Conservation (phyloP, 2,888 invertebrate genomes). For the Cataglyphis cursor region DNA sequence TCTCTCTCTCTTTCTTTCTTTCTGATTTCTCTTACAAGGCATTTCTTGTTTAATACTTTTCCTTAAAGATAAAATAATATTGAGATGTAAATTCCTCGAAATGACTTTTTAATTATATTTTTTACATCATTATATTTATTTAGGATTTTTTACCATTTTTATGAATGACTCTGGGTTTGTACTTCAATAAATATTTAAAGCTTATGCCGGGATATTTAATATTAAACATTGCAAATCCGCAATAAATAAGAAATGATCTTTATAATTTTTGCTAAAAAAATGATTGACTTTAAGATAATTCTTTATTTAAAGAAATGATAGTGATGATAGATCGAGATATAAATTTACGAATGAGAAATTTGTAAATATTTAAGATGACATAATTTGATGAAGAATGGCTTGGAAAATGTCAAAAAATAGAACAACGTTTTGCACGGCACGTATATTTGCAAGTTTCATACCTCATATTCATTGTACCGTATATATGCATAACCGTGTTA, state of each 20-base stretch:
- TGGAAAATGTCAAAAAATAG: constrained; percentile 31
- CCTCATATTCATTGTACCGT: constrained; percentile 26
- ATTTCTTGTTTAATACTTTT: background rate
- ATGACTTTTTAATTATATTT: background rate
- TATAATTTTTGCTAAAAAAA: background rate
- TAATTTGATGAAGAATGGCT: constrained; percentile 3
- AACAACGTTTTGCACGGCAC: background rate
- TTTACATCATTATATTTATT: background rate
- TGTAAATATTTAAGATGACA: background rate
- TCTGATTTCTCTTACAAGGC: background rate
- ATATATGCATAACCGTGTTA: constrained; percentile 8
- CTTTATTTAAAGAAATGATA: background rate
- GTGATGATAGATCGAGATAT: background rate
- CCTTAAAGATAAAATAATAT: background rate
- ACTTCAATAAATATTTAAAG: background rate
- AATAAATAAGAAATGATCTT: background rate
- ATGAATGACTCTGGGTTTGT: background rate
- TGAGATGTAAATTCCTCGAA: background rate
- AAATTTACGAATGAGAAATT: constrained; percentile 18
- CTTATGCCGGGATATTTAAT: background rate
- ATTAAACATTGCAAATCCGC: background rate
- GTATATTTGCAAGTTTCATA: constrained; percentile 28
- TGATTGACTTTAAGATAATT: background rate
- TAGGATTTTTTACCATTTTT: background rate
- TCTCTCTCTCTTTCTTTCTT: background rate